These are phyloP conservation scores for Lagenorhynchus albirostris DNA, from an alignment of 2,113 vertebrate genomes.

Conservation along the genomic window DNA sequence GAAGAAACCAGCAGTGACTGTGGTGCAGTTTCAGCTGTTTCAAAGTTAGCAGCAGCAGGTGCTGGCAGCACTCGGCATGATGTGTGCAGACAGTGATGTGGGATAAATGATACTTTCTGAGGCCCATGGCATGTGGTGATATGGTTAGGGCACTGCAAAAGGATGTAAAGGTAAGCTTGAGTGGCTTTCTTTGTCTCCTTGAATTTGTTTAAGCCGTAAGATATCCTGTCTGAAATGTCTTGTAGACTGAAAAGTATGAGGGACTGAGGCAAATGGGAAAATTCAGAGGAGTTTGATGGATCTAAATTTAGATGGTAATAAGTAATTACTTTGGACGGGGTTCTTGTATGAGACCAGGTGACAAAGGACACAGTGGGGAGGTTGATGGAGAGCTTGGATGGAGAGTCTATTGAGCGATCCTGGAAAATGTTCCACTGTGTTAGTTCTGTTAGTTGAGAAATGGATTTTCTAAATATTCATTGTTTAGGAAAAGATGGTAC, in stretches of 20 bases:
- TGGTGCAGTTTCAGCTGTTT: background rate
- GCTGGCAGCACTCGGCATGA: background rate
- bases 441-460: background rate
- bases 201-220: slow-evolving; percentile 41
- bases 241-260: background rate
- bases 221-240: slow-evolving; percentile 12
- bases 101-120: background rate
- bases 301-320: slow-evolving; percentile 14
- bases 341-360: background rate
- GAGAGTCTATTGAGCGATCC: background rate
- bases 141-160: background rate
- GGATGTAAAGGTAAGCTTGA: background rate
- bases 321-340: background rate
- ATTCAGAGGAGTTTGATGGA: background rate
- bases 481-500: background rate
- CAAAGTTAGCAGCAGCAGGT: background rate
- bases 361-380: background rate
- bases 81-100: background rate
- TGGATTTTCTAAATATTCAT: background rate
- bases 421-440: background rate
- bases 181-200: slow-evolving; percentile 48
- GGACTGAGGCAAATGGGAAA: background rate
- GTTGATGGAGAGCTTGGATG: background rate
- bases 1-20: background rate
- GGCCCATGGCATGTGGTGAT: background rate